phyloP scores from a whole-genome alignment of 2,888 invertebrate species.

The Empis stercorea region DNA sequence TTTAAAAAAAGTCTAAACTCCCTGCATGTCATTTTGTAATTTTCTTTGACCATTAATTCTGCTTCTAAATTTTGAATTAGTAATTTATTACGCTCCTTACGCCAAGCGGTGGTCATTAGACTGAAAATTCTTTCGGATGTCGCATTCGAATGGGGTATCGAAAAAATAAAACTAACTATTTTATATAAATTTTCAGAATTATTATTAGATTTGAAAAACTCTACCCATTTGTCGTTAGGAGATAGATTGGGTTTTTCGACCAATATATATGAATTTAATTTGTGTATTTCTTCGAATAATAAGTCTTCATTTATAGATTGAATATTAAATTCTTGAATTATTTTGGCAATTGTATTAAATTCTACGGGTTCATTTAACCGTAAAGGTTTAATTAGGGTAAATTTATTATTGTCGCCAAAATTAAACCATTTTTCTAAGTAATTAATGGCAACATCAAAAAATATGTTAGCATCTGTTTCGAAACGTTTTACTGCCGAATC shows the following conservation, averaged over 20 bases:
- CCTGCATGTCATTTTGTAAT: not conserved
- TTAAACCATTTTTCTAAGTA: not conserved
- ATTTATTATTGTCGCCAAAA: not conserved
- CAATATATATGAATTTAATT: not conserved
- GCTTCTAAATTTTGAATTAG: not conserved
- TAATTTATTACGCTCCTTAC: not conserved
- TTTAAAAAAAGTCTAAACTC: not conserved
- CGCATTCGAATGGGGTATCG: not conserved
- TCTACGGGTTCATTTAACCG: not conserved
- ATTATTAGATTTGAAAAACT: not conserved
- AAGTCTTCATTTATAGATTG: not conserved
- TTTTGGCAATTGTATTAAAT: not conserved
- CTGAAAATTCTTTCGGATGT: slow-evolving; percentile 2
- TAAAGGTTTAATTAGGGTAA: not conserved
- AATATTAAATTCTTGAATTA: not conserved
- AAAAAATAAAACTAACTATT: not conserved
- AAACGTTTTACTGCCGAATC: not conserved
- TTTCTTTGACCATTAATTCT: not conserved
- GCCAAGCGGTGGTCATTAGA: not conserved
- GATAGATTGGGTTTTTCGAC: not conserved
- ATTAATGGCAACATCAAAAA: not conserved
- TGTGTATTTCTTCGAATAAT: slow-evolving; percentile 1
- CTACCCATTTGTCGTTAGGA: not conserved
- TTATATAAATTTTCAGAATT: not conserved
- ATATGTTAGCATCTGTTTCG: not conserved